Base-by-base conservation (phyloP, 2,113 vertebrate species). In the Polyodon spathula region DNA sequence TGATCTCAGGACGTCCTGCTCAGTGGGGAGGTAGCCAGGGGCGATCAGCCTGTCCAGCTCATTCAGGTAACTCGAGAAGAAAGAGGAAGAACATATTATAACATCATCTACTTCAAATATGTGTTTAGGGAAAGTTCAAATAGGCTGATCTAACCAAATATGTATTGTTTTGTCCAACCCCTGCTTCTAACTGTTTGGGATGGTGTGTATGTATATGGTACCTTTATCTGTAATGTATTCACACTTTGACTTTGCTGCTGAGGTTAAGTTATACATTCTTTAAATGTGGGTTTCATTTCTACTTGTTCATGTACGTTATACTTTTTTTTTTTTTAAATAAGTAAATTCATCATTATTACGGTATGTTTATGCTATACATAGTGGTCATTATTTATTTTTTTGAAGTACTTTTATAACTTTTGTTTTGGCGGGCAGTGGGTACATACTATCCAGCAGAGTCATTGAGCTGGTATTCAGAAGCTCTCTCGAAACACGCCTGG, bases 391-490 rank as follows among this genome's bases (percentile, higher is more conserved):
- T 7, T 64, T 16, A 10, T 37, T 40, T 14, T 48, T 61, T 54
- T 27, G 11, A 15, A 37, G 16, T 27, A n/a, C 4, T 37, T 38
- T 8, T 41, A 27, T 16, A 37, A 7, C 14, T 15, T 16, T 14
- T 6, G 27, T 27, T 27, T 27, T 2, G 27, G 27, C 27, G 9
- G 11, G 11, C 43, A 55, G 42, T 42, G 15, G 39, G 12, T 56
- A 76, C 88, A 0, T 88, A 98, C 95, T 98, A 98, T 87, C 93
- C 94, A 0, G 95, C 96, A 0, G 96, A 99, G 73, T 98, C 96
- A 0, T 99, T 99, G 67, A 99, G 92, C 71, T 99, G 96, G 82
- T 97, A 99, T 74, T 99, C 96, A 0, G 96, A 97, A 65, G 96
- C 94, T 0, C 95, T 88, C 0, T 97, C 95, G 0, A 91, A 99